Evolutionary conservation across 2,113 vertebrate species (phyloP).

Genomic region (Grammomys surdaster): DNA sequence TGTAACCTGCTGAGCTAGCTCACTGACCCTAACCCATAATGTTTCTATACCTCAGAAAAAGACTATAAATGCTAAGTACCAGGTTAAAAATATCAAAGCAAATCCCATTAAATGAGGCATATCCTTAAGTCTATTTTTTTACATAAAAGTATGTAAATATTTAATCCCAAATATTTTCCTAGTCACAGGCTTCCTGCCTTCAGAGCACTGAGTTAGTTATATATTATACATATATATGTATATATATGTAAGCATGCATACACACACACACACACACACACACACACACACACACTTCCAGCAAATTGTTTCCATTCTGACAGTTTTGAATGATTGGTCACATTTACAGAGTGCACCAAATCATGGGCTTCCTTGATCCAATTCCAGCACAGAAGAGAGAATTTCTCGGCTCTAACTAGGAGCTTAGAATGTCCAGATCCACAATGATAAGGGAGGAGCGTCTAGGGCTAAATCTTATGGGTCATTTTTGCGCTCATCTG

Average conservation of each 20-base stretch:
- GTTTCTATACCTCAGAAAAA: conserved; percentile 55
- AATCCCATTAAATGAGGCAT: conserved; percentile 34
- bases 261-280: too few species aligned
- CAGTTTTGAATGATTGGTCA: conserved; percentile 41
- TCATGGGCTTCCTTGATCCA: conserved; percentile 1
- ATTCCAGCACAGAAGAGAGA: not conserved
- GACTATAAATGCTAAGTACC: not conserved
- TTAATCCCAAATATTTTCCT: conserved; percentile 25
- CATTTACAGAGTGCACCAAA: not conserved
- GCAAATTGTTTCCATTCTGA: conserved; percentile 27
- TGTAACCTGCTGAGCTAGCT: not conserved
- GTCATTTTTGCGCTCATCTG: not conserved
- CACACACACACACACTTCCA: not conserved
- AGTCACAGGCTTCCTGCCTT: not conserved
- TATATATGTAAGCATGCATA: too few species aligned
- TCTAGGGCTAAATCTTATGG: not conserved
- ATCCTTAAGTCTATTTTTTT: not conserved
- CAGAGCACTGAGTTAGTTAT: not conserved
- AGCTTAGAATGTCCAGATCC: not conserved
- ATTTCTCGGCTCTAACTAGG: not conserved
- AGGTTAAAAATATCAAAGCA: conserved; percentile 2
- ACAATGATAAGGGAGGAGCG: not conserved
- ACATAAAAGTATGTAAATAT: conserved; percentile 23
- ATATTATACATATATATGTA: conserved; percentile 6
- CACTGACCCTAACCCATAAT: not conserved